These are phyloP conservation scores for Hypotaenidia philippensis DNA, from an alignment of 2,797 vertebrate genomes.

Conservation along the genomic window DNA sequence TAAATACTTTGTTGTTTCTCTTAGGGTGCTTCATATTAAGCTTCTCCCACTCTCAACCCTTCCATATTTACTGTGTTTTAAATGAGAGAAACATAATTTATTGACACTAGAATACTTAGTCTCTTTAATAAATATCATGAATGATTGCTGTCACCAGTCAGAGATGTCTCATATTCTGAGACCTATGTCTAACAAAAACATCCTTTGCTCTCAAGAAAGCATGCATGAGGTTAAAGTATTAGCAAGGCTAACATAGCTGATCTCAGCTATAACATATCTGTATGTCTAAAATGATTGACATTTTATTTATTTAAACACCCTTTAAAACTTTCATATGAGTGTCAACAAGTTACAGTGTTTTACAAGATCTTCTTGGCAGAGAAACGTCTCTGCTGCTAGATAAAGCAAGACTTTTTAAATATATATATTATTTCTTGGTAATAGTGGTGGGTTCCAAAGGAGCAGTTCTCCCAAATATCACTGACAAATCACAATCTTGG, in stretches of 20 bases:
- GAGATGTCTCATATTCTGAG: background rate
- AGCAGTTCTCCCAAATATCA: background rate
- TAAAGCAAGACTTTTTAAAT: background rate
- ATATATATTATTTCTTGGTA: background rate
- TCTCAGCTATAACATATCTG: background rate
- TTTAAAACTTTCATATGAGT: conserved; percentile 3
- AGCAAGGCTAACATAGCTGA: background rate
- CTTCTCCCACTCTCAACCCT: background rate
- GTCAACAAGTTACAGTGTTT: conserved; percentile 18
- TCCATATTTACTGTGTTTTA: background rate
- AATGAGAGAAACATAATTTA: background rate
- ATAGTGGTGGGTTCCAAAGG: background rate
- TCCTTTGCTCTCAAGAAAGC: background rate
- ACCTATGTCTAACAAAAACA: background rate
- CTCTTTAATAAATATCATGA: background rate
- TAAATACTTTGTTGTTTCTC: background rate
- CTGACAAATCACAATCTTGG: background rate
- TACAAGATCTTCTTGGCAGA: background rate
- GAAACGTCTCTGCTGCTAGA: background rate
- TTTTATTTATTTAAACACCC: conserved; percentile 17
- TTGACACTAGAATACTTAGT: background rate
- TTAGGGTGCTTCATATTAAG: background rate
- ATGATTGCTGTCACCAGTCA: background rate
- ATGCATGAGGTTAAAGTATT: background rate
- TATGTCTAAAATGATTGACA: background rate